Conservation (phyloP, 2,113 vertebrate species). For the Heterochromis multidens region DNA sequence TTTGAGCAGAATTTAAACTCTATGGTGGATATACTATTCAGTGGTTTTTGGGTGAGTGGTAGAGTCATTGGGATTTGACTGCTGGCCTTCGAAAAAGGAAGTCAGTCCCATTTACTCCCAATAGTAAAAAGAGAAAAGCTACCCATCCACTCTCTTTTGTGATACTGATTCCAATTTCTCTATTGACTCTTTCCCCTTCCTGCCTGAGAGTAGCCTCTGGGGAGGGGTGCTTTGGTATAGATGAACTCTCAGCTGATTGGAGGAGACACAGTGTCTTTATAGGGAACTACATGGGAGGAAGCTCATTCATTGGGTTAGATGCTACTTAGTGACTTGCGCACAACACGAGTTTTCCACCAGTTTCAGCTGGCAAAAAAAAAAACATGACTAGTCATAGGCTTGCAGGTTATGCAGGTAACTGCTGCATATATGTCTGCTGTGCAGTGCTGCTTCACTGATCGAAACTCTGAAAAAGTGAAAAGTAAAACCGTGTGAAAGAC, state of each 20-base stretch:
- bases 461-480: neutral
- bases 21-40: neutral
- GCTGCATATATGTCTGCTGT: neutral
- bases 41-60: neutral
- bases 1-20: neutral
- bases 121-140: conserved; percentile 1
- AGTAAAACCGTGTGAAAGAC: neutral
- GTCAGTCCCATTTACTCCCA: conserved; percentile 40
- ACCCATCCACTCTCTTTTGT: conserved; percentile 16
- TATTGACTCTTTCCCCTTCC: conserved; percentile 65
- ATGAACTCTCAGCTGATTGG: conserved; percentile 50
- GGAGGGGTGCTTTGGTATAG: conserved; percentile 14
- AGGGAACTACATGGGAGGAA: conserved; percentile 2
- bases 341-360: neutral
- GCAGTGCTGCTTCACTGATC: neutral
- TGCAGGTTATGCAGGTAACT: neutral
- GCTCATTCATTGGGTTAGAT: conserved; percentile 10
- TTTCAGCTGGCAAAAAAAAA: neutral
- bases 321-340: neutral
- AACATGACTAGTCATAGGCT: neutral
- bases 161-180: conserved; percentile 60
- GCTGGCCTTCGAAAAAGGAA: conserved; percentile 35
- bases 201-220: conserved; percentile 49
- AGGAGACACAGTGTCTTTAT: conserved; percentile 49
- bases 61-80: neutral